Conservation (phyloP, 2,113 vertebrate genomes). For the Bungarus multicinctus region DNA sequence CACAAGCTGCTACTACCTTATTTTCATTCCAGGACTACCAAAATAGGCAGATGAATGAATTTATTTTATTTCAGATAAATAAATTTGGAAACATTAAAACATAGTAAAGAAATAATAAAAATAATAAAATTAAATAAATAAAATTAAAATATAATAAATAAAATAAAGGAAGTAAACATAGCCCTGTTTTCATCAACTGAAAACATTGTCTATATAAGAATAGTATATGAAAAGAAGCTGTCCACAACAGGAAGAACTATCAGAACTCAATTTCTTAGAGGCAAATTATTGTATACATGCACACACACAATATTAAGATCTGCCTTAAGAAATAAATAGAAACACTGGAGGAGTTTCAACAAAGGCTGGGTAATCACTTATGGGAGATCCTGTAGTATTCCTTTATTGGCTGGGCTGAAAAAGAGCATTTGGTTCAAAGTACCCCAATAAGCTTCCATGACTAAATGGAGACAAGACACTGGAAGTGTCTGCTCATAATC, state of each 20-base stretch:
- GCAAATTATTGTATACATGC: not conserved
- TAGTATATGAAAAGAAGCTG: not conserved
- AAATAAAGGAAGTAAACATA: not conserved
- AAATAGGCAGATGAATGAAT: not conserved
- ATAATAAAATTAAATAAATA: too few species aligned
- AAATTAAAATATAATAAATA: not conserved
- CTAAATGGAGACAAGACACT: not conserved
- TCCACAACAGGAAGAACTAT: not conserved
- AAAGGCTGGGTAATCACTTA: not conserved
- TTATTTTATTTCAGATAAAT: not conserved
- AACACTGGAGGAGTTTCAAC: not conserved
- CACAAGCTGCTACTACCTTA: not conserved
- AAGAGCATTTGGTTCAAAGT: not conserved
- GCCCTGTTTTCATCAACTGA: not conserved
- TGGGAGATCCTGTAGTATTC: not conserved
- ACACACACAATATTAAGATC: not conserved
- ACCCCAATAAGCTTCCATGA: not conserved
- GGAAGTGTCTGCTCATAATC: not conserved
- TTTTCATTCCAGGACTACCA: not conserved
- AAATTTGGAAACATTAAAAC: not conserved
- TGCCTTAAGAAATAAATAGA: not conserved
- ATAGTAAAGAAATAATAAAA: too few species aligned
- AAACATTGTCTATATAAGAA: not conserved
- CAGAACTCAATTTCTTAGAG: not conserved
- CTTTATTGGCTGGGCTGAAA: not conserved